Base-by-base conservation (phyloP, 2,797 vertebrate genomes). In the Psittacula echo region DNA sequence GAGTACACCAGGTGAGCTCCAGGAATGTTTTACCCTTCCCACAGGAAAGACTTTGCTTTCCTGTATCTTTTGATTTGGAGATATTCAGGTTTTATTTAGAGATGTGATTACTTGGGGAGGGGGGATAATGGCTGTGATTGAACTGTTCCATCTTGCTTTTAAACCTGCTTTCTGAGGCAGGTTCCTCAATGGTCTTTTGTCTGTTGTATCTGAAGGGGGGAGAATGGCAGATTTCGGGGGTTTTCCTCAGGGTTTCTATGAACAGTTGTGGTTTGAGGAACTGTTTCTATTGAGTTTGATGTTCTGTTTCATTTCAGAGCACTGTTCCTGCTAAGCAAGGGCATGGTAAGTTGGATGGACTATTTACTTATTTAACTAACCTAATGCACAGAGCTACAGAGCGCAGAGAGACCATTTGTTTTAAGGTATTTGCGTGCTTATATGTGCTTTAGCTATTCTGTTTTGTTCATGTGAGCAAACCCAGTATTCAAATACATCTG, bases 241-340 rank as follows among this genome's bases (percentile, higher is more conserved):
- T 58, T 66, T 58, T 10, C 2, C 8, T 15, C 1, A 0, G 14
- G 32, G 3, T 24, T 81, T 45, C 17, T 19, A 2, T 11, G 2
- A 15, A 5, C 27, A 32, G 10, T 11, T 50, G 13, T 64, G 26
- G 19, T 26, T 62, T 32, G 12, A 6, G 5, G 45, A 7, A 34
- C 12, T 27, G 19, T 5, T 29, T 45, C 56, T 60, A 37, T 41
- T 42, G 42, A 66, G 21, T 42, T 6, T 94, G 42, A 81, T 0
- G 0, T 42, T 77, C 94, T 56, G 56, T 93, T 93, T 71, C 13
- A 11, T 87, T 96, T 29, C 97, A 99, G 99, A 97, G 99, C 99
- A 0, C 97, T 99, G 80, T 99, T 99, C 96, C 98, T 99, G 87
- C 98, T 99, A 76, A 99, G 99, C 98, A 99, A 99, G 98, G 99